Conservation (phyloP, 2,888 invertebrate genomes). For the Elmis aenea region DNA sequence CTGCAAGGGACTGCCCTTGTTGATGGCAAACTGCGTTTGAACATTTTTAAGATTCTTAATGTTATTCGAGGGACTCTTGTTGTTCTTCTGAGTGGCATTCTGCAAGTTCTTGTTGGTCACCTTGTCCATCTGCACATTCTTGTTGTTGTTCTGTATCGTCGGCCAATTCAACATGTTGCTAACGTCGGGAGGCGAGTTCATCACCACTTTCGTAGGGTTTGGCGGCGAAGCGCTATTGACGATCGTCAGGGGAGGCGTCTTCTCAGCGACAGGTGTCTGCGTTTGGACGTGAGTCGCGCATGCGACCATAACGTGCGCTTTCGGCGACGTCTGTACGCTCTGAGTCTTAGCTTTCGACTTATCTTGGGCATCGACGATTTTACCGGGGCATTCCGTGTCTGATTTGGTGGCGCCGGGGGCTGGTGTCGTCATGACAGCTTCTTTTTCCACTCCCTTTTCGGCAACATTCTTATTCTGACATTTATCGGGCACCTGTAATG, state of each 20-base stretch:
- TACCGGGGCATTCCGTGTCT: conserved; percentile 4
- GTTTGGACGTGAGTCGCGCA: too few relatives aligned
- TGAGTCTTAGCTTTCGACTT: conserved; percentile 6
- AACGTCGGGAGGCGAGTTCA: conserved; percentile 31
- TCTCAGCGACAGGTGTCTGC: conserved; percentile 3
- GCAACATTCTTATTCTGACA: conserved; percentile 7
- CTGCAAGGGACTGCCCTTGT: too few relatives aligned
- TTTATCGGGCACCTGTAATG: too few relatives aligned
- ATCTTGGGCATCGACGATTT: background rate
- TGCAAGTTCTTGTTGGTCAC: conserved; percentile 3
- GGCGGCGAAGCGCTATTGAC: conserved; percentile 11
- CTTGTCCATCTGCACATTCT: conserved; percentile 5
- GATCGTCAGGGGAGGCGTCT: background rate
- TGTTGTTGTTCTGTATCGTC: conserved; percentile 31
- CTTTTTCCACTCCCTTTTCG: too few relatives aligned
- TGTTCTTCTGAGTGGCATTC: conserved; percentile 6
- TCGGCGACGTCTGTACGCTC: conserved; percentile 9
- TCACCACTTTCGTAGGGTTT: conserved; percentile 11
- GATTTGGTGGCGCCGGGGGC: conserved; percentile 8
- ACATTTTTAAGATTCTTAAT: conserved; percentile 9
- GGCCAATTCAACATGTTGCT: conserved; percentile 40
- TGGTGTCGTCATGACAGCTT: too few relatives aligned
- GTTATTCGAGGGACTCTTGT: conserved; percentile 6
- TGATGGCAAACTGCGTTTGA: conserved; percentile 1
- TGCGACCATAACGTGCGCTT: conserved; percentile 5